Evolutionary conservation across 2,888 invertebrate species (phyloP), one percentile per base, ranked within the genome.

Genomic region (Papilio protenor): DNA sequence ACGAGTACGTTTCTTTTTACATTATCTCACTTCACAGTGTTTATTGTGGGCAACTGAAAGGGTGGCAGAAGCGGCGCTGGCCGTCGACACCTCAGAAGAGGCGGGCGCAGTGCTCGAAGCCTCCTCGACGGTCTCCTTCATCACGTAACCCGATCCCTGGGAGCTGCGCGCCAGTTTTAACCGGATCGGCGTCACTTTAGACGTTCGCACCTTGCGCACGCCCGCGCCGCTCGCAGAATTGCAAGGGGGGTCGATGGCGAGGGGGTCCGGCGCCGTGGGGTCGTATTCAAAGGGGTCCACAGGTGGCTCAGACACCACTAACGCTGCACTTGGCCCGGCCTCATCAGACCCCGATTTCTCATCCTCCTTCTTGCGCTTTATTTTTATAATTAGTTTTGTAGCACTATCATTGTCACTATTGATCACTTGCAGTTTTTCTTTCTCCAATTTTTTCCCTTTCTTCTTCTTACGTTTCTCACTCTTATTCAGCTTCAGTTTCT

Each of bases 1-100:
- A 81, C 84, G 82, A 79, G 81, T 77, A 79, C 85, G 88, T 69
- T 69, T 69, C 81, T 83, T 85, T 89, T 89, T 91, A 93, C 97
- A 97, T 98, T 97, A 97, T 96, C 97, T 97, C 96, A 97, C 97
- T 96, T 97, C 97, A 95, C 97, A 97, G 95, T 97, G 97, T 95
- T 97, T 97, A 91, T 96, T 97, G 86, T 96, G 95, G 88, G 96
- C 95, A 88, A 96, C 95, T 81, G 96, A 84, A 81, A 87, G 82
- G 72, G 61, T 27, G 61, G 83, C 73, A 70, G 79, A 78, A 70
- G 79, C 76, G 55, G 79, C 76, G 64, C n/a, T 73, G 27, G 80
- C 47, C 80, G 73, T 49, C 74, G 77, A 77, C 83, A 80, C 84
- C 88, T 79, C 84, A 85, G 78, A 75, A 77, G 82, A 70, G 75